Conservation (phyloP, 2,888 invertebrate genomes). For the Dasysyrphus albostriatus region DNA sequence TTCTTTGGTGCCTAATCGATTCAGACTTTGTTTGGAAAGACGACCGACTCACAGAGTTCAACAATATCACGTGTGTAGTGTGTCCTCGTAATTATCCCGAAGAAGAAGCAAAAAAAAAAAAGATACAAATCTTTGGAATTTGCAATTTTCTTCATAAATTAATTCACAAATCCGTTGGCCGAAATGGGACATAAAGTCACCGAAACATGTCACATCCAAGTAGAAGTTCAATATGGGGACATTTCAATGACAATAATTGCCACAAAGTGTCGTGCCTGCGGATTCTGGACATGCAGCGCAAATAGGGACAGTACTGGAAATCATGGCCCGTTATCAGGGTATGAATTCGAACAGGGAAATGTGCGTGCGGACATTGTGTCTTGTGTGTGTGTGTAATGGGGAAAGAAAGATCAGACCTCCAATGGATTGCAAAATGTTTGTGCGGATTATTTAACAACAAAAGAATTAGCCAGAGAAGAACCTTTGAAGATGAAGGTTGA, state of each 20-base stretch:
- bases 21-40: slow-evolving; percentile 12
- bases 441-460: neutral
- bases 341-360: slow-evolving; percentile 45
- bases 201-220: slow-evolving; percentile 54
- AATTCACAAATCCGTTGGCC: slow-evolving; percentile 68
- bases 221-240: slow-evolving; percentile 5
- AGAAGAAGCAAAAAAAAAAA: slow-evolving; percentile 8
- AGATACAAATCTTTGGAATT: slow-evolving; percentile 65
- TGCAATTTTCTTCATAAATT: slow-evolving; percentile 67
- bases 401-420: neutral
- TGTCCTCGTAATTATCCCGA: slow-evolving; percentile 61
- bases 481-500: neutral
- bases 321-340: slow-evolving; percentile 45
- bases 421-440: neutral
- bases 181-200: slow-evolving; percentile 65
- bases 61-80: slow-evolving; percentile 18
- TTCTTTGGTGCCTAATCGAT: slow-evolving; percentile 38
- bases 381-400: too few relatives aligned
- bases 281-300: neutral
- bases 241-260: slow-evolving; percentile 54
- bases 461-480: neutral
- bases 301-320: slow-evolving; percentile 18
- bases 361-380: slow-evolving; percentile 53
- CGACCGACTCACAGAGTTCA: slow-evolving; percentile 24
- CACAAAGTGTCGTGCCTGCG: slow-evolving; percentile 55